Conservation (phyloP, 2,888 invertebrate species). For the Pristionchus exspectatus region DNA sequence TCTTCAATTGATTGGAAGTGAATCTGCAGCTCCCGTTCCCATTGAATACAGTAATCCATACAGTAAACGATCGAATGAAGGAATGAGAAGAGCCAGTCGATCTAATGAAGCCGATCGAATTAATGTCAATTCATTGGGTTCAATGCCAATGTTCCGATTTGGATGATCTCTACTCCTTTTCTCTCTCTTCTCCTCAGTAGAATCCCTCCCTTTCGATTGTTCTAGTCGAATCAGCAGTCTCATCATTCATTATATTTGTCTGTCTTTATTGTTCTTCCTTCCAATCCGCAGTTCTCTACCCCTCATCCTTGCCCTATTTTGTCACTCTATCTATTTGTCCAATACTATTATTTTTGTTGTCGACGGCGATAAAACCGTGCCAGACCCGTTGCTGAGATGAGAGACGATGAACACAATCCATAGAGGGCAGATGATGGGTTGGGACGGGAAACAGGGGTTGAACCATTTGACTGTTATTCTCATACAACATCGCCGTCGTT, state of each 20-base stretch:
- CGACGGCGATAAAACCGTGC: slow-evolving; percentile 32
- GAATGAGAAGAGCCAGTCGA: not conserved
- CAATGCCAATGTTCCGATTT: slow-evolving; percentile 30
- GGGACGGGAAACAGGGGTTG: no score
- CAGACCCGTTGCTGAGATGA: slow-evolving; percentile 32
- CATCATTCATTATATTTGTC: not conserved
- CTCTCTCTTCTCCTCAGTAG: slow-evolving; percentile 7
- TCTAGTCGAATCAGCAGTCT: not conserved
- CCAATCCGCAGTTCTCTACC: not conserved
- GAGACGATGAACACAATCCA: no score
- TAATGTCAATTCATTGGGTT: not conserved
- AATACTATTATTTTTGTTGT: slow-evolving; percentile 26
- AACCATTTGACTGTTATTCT: no score
- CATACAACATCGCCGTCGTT: no score
- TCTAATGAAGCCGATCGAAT: not conserved
- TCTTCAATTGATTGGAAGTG: not conserved
- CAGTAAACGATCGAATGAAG: slow-evolving; percentile 28
- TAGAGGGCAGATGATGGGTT: no score
- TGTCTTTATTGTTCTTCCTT: slow-evolving; percentile 7
- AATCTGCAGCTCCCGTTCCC: not conserved
- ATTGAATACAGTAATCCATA: slow-evolving; percentile 1
- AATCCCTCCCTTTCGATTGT: not conserved
- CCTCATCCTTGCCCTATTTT: not conserved
- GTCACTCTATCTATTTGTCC: not conserved
- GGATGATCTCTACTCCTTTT: not conserved